Evolutionary conservation across 2,113 vertebrate genomes (phyloP).

Genomic region (Girardinichthys multiradiatus): DNA sequence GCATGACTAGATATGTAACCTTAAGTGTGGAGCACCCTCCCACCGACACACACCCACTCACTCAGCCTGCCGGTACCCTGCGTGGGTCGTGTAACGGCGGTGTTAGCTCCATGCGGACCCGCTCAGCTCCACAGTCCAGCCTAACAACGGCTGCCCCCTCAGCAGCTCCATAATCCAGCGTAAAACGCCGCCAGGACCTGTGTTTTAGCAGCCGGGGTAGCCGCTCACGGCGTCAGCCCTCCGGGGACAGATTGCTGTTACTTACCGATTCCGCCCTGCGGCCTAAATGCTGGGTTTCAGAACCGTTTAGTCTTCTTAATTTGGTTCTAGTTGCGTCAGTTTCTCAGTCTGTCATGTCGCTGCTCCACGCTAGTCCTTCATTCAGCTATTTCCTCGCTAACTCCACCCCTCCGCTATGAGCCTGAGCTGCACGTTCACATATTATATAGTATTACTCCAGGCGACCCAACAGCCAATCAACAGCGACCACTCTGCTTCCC

Average conservation of each 20-base stretch:
- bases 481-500: too few relatives aligned
- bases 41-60: not conserved
- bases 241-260: not conserved
- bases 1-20: not conserved
- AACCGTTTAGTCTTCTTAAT: not conserved
- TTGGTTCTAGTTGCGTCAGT: too few relatives aligned
- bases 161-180: not conserved
- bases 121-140: too few relatives aligned
- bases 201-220: not conserved
- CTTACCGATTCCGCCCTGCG: constrained; percentile 21
- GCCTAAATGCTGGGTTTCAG: not conserved
- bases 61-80: not conserved
- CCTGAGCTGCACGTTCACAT: not conserved
- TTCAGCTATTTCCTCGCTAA: not conserved
- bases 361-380: not conserved
- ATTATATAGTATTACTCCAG: constrained; percentile 6
- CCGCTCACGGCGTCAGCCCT: not conserved
- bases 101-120: too few relatives aligned
- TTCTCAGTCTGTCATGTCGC: constrained; percentile 11
- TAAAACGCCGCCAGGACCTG: not conserved
- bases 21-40: not conserved
- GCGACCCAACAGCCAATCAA: constrained; percentile 23
- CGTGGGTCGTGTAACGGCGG: too few relatives aligned
- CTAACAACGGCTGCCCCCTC: too few relatives aligned
- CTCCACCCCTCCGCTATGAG: not conserved